Conservation (phyloP, 2,888 invertebrate species). For the Diarsia brunnea region DNA sequence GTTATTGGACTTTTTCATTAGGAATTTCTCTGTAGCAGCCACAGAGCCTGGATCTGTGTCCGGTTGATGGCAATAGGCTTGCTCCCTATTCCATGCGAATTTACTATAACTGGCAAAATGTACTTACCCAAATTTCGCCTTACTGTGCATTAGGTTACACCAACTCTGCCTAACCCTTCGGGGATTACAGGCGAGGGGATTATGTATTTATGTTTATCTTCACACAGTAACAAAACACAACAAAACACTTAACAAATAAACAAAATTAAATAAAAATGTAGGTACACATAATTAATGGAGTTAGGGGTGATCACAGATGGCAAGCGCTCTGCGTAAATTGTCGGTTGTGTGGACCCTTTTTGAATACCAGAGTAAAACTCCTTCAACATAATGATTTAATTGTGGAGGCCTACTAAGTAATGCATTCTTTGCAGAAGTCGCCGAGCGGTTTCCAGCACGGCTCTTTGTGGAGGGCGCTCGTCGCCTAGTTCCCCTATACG, state of each 20-base stretch:
- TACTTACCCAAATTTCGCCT: too few relatives aligned
- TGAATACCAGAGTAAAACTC: conserved; percentile 47
- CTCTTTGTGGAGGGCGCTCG: conserved; percentile 92
- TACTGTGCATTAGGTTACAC: too few relatives aligned
- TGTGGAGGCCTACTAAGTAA: conserved; percentile 39
- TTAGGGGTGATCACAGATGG: conserved; percentile 61
- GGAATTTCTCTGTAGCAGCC: too few relatives aligned
- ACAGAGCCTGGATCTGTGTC: too few relatives aligned
- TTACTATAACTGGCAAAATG: too few relatives aligned
- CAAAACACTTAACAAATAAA: neutral
- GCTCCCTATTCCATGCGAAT: too few relatives aligned
- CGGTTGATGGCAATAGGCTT: too few relatives aligned
- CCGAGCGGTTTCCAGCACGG: conserved; percentile 89
- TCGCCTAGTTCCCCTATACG: conserved; percentile 91
- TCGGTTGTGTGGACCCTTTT: conserved; percentile 45
- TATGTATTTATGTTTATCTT: too few relatives aligned
- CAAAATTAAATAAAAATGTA: conserved; percentile 22
- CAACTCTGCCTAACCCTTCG: too few relatives aligned
- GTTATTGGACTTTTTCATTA: too few relatives aligned
- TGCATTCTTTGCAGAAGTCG: conserved; percentile 74
- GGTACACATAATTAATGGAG: conserved; percentile 38
- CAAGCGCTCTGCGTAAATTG: conserved; percentile 59
- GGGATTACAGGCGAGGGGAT: too few relatives aligned
- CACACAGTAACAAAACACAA: neutral
- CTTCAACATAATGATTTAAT: conserved; percentile 42